A percentile compares a stretch with the other conserved stretches of the same genome.
phyloP scores from a whole-genome alignment of 2,797 vertebrate genomes.

The Euphonia xanthogaster region DNA sequence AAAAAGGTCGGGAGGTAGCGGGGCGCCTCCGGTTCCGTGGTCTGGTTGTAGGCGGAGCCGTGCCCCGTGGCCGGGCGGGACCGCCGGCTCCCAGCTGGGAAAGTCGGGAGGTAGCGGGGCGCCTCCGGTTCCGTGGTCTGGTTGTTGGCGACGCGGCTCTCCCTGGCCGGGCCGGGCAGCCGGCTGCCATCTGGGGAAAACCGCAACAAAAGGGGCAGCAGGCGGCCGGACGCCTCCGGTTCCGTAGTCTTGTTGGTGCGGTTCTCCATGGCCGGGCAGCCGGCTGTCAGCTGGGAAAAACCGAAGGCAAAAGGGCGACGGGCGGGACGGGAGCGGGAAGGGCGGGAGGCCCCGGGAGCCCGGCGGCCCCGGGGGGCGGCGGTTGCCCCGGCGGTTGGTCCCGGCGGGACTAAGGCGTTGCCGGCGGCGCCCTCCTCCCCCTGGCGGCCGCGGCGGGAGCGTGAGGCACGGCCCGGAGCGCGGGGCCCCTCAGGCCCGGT shows the following conservation, averaged over 20 bases:
- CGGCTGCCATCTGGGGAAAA: not conserved
- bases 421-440: not conserved
- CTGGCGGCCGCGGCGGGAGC: not conserved
- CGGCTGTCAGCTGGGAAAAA: not conserved
- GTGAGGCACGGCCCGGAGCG: not conserved
- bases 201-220: not conserved
- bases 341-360: not conserved
- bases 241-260: too few relatives aligned
- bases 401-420: not conserved
- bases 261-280: not conserved
- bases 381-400: not conserved
- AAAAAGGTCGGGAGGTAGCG: too few relatives aligned
- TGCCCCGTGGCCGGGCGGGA: too few relatives aligned
- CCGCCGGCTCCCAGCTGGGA: not conserved
- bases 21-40: not conserved
- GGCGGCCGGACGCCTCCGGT: not conserved
- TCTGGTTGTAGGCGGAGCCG: not conserved
- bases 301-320: not conserved
- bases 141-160: not conserved
- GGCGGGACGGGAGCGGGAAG: not conserved
- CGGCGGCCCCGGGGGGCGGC: not conserved
- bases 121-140: not conserved
- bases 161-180: not conserved
- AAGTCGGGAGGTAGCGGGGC: not conserved
- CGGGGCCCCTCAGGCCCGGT: not conserved